Conservation (phyloP, 2,797 vertebrate genomes). For the Holocentrus rufus region DNA sequence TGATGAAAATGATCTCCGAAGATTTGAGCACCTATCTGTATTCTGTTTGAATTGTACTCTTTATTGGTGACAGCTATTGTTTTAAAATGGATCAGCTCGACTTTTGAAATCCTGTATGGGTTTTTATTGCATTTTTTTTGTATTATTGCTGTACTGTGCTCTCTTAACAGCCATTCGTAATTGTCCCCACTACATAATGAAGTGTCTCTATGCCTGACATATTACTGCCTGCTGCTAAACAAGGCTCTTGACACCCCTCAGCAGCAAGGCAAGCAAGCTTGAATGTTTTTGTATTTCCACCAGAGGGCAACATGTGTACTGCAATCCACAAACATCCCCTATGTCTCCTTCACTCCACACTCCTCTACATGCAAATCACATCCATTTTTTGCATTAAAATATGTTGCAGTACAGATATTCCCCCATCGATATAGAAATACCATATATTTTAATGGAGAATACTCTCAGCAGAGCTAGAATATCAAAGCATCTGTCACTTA, state of each 20-base stretch:
- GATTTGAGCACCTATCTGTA: slow-evolving; percentile 63
- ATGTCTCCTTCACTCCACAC: slow-evolving; percentile 5
- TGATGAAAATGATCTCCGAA: slow-evolving; percentile 67
- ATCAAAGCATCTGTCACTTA: not conserved
- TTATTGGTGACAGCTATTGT: slow-evolving; percentile 67
- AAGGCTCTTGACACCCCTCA: slow-evolving; percentile 51
- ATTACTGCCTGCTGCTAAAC: slow-evolving; percentile 45
- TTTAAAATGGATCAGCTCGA: slow-evolving; percentile 51
- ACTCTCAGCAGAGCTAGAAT: not conserved
- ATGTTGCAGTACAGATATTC: not conserved
- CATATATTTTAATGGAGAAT: slow-evolving; percentile 16
- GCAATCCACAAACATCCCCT: slow-evolving; percentile 45
- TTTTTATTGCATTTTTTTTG: slow-evolving; percentile 16
- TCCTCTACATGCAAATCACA: slow-evolving; percentile 44
- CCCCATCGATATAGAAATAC: not conserved
- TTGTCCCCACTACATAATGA: slow-evolving; percentile 43
- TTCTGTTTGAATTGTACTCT: slow-evolving; percentile 41
- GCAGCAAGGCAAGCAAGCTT: slow-evolving; percentile 17
- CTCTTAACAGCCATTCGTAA: slow-evolving; percentile 59
- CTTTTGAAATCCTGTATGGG: slow-evolving; percentile 7
- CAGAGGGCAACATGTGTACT: slow-evolving; percentile 75
- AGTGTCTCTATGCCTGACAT: slow-evolving; percentile 28
- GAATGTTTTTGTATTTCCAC: slow-evolving; percentile 66
- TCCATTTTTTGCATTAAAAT: slow-evolving; percentile 18
- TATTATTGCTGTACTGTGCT: slow-evolving; percentile 29